A percentile compares a stretch with the other conserved stretches of the same genome.
Evolutionary conservation across 2,888 invertebrate species (phyloP).

Genomic region (Lasioglossum malachurum): DNA sequence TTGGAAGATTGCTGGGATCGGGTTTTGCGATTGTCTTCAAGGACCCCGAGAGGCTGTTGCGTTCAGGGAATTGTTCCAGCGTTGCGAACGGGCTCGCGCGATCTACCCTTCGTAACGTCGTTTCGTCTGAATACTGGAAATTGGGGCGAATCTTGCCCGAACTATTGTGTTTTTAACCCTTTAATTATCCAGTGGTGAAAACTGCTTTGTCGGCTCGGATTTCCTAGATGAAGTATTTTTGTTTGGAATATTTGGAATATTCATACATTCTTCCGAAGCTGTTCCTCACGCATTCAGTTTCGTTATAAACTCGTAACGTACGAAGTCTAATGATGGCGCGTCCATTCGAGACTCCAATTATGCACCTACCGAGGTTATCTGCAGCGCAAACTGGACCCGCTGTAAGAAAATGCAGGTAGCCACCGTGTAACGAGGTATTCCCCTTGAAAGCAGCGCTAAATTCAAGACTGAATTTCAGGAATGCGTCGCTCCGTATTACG

Average conservation of each 20-base stretch:
- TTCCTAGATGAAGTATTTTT: not conserved
- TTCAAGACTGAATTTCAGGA: not conserved
- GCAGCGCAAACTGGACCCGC: not conserved
- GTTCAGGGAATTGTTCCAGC: not conserved
- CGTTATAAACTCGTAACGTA: not conserved
- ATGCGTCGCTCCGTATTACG: not conserved
- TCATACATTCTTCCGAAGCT: not conserved
- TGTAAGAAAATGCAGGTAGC: not conserved
- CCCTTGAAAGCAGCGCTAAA: not conserved
- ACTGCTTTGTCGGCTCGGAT: not conserved
- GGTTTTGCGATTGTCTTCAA: not conserved
- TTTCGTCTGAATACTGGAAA: not conserved
- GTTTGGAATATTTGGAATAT: not conserved
- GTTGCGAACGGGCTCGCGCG: not conserved
- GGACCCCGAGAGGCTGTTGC: not conserved
- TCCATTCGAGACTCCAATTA: not conserved
- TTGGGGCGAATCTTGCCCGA: not conserved
- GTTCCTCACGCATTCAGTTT: not conserved
- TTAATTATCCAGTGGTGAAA: not conserved
- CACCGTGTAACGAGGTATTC: not conserved
- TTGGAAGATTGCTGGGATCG: not conserved
- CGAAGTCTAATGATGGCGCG: not conserved
- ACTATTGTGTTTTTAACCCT: not conserved
- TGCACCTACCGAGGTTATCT: not conserved
- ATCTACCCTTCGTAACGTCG: constrained; percentile 1